These are phyloP conservation scores for Bradypus variegatus DNA, from an alignment of 2,797 vertebrate species.

Conservation along the genomic window DNA sequence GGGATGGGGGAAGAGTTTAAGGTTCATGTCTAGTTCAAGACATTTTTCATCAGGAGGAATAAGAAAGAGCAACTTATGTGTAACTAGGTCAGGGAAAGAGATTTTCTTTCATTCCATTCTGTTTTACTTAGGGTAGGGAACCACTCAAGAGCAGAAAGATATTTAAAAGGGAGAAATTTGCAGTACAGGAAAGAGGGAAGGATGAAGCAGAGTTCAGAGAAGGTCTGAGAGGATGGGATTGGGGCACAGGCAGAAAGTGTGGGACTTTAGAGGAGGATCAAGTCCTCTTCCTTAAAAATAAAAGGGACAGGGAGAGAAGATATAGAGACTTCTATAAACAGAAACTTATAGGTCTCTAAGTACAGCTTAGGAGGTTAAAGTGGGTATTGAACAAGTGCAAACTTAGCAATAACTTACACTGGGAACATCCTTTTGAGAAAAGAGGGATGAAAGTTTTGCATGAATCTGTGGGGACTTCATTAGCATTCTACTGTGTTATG, in stretches of 20 bases:
- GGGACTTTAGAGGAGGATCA: neutral
- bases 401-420: neutral
- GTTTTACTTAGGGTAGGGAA: neutral
- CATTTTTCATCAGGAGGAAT: neutral
- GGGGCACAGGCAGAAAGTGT: neutral
- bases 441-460: neutral
- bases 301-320: neutral
- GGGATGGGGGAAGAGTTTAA: neutral
- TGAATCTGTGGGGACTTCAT: neutral
- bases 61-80: neutral
- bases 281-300: neutral
- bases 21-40: neutral
- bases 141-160: neutral
- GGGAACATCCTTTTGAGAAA: neutral
- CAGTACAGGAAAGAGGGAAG: neutral
- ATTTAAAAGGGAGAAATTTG: neutral
- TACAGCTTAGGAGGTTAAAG: neutral
- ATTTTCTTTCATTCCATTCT: neutral
- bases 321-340: neutral
- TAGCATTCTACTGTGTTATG: neutral
- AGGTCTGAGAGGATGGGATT: neutral
- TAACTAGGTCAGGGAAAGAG: neutral
- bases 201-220: neutral
- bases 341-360: neutral
- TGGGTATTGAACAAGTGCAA: neutral